Percentiles rank a stretch among this genome's conserved stretches.
These are phyloP conservation scores for Oegoconia quadripuncta DNA, from an alignment of 2,888 invertebrate genomes.

Conservation along the genomic window DNA sequence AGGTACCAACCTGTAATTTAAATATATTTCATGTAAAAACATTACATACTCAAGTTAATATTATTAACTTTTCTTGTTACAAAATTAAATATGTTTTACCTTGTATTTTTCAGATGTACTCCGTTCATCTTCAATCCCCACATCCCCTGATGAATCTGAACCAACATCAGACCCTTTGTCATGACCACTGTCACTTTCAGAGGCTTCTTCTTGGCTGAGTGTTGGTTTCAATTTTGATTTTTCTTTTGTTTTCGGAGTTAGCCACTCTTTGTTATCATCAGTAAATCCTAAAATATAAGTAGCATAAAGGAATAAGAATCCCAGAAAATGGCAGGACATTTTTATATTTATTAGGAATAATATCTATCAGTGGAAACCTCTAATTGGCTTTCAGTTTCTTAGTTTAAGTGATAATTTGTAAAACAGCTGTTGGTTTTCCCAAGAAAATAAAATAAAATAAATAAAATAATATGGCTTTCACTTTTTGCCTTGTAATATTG, in stretches of 20 bases:
- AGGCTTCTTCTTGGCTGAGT: conserved; percentile 22
- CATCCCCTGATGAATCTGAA: conserved; percentile 28
- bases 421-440: too few relatives aligned
- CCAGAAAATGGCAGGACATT: too few relatives aligned
- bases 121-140: conserved; percentile 28
- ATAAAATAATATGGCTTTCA: too few relatives aligned
- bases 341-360: too few relatives aligned
- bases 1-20: conserved; percentile 61
- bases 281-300: conserved; percentile 73
- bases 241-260: conserved; percentile 80
- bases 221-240: conserved; percentile 22
- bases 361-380: too few relatives aligned
- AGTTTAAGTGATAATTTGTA: too few relatives aligned
- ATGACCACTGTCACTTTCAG: conserved; percentile 44
- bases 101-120: conserved; percentile 52
- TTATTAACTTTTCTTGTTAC: background rate
- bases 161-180: conserved; percentile 40
- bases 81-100: conserved; percentile 34
- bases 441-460: too few relatives aligned
- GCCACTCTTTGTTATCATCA: conserved; percentile 86
- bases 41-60: background rate
- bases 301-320: too few relatives aligned
- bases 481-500: too few relatives aligned
- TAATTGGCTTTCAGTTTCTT: too few relatives aligned
- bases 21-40: background rate